Conservation (phyloP, 2,888 invertebrate genomes). For the Pseudococcus longispinus region DNA sequence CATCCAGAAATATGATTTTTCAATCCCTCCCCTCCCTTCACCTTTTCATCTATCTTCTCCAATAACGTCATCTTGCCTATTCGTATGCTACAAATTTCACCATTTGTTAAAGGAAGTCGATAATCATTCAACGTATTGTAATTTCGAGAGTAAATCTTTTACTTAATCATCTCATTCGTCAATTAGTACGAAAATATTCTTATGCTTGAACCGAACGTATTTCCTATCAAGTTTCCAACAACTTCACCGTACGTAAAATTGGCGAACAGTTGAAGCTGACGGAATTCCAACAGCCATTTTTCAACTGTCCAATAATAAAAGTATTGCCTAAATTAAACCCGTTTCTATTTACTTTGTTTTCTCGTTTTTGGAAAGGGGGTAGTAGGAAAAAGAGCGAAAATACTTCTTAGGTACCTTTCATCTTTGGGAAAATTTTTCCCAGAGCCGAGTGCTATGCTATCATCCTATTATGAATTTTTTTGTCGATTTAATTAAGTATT, state of each 20-base stretch:
- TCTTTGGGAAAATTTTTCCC: neutral
- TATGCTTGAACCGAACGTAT: neutral
- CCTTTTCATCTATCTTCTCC: no score
- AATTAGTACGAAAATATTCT: neutral
- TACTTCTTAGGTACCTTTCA: neutral
- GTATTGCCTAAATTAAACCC: neutral
- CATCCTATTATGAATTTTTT: slow-evolving; percentile 14
- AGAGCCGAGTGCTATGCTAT: slow-evolving; percentile 5
- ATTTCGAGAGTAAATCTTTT: no score
- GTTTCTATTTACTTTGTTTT: slow-evolving; percentile 6
- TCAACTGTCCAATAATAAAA: slow-evolving; percentile 9
- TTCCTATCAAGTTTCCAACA: neutral
- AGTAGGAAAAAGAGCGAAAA: neutral
- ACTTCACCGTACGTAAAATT: neutral
- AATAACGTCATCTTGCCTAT: no score
- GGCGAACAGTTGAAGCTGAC: neutral
- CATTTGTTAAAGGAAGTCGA: no score
- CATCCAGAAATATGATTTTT: no score
- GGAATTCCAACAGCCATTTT: neutral
- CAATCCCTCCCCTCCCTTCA: no score
- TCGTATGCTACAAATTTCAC: no score
- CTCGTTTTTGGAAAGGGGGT: neutral
- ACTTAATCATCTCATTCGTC: neutral
- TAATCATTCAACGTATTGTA: no score
- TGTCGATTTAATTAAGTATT: slow-evolving; percentile 41